phyloP scores from a whole-genome alignment of 1,140 invertebrate species.

The Anastrepha ludens region DNA sequence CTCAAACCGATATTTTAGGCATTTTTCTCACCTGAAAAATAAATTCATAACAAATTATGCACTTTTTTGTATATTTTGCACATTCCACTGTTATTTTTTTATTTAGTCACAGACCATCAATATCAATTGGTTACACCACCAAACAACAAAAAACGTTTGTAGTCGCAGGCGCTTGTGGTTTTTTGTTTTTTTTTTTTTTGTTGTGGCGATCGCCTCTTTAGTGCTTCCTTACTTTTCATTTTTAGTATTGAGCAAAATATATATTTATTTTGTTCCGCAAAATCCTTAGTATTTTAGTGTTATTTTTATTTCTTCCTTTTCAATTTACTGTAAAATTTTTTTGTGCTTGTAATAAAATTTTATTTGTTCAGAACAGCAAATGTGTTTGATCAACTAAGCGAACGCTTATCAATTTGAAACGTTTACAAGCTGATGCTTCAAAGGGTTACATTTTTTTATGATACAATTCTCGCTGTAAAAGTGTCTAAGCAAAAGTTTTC shows the following conservation, averaged over 20 bases:
- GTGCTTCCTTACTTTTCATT: background rate
- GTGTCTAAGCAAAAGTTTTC: background rate
- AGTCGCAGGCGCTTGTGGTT: background rate
- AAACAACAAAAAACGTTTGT: background rate
- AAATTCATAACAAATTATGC: conserved; percentile 31
- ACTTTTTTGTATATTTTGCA: background rate
- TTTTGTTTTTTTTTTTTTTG: background rate
- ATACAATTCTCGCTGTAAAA: background rate
- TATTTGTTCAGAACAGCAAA: background rate
- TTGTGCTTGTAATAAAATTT: background rate
- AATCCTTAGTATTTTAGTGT: background rate
- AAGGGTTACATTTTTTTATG: background rate
- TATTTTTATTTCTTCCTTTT: background rate
- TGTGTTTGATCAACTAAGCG: background rate
- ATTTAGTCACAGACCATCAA: background rate
- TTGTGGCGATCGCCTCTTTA: background rate
- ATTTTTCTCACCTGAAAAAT: background rate
- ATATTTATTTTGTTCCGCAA: background rate
- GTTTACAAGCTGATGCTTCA: background rate
- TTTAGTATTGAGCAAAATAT: background rate
- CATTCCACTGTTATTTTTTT: background rate
- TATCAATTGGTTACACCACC: background rate
- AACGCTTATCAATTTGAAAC: background rate
- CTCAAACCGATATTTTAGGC: background rate
- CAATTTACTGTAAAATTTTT: background rate